Evolutionary conservation across 2,888 invertebrate species (phyloP), one percentile per base, ranked within the genome.

Genomic region (Papilio protenor): DNA sequence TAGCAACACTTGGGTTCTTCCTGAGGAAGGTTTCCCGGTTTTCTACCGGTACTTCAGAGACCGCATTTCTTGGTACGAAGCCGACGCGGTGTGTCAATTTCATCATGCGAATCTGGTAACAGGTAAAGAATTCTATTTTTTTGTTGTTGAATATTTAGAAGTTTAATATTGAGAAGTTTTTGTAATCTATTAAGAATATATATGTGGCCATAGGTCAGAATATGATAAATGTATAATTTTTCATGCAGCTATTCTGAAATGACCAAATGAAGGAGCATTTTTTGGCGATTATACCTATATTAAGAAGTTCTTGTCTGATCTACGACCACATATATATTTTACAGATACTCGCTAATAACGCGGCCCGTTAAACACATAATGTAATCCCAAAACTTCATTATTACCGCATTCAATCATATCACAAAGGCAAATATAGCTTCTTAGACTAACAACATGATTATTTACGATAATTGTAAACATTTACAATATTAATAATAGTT

Each of bases 11-110:
- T 97, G 97, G 97, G 96, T 97, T 84, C 95, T 97, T 85, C 97
- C 97, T 12, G 97, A 97, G 88, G 97, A 97, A 86, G 97, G 97
- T 47, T 97, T 97, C 87, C 97, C 97, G 80, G 97, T 97, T 79
- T 97, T 97, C 94, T 97, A 97, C 93, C 96, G 97, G 85, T 97
- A 97, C 95, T 97, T 97, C 95, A 96, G 97, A 83, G 97, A 97
- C 93, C 96, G 97, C 90, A 97, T 97, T 88, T 97, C 97, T 66
- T 97, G 97, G 97, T 97, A 97, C 88, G 97, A 97, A 89, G 97
- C 97, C 3, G 97, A 97, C 87, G 97, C 97, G 52, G 97, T 97
- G 76, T 97, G 97, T 90, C 97, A 97, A 92, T 97, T 97, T 85
- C 97, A 97, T 90, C 97, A 97, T 88, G 97, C 97, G 82, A 97